Evolutionary conservation across 2,888 invertebrate species (phyloP), one percentile per base, ranked within the genome.

Genomic region (Apamea epomidion): DNA sequence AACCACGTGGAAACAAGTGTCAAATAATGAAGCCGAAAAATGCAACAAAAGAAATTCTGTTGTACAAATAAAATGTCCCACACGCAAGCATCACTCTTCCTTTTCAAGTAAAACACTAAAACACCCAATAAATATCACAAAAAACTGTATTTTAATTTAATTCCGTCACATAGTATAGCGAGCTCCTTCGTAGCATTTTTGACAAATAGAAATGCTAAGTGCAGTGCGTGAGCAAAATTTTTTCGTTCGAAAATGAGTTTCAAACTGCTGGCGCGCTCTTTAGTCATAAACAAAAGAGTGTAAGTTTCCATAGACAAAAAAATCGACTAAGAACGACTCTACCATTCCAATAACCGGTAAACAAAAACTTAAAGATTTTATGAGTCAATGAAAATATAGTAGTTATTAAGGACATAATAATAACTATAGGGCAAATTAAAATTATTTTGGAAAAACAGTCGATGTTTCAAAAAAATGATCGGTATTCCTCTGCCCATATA

Each of bases 1-100:
- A 94, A 96, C 96, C 97, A 97, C 97, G 97, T 97, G 97, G 97
- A 96, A 94, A 95, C 92, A 92, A 94, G 92, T 94, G 97, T 96
- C 97, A 97, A 93, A 93, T 91, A 91, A 86, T 91, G 87, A 86
- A 82, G 88, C 86, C 89, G 85, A 90, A 90, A 88, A 90, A 74
- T 83, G 86, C 87, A 87, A 91, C 86, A 88, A 91, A 89, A 88
- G 87, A 87, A 90, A 88, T 81, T 90, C 82, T 88, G 82, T 79
- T 83, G 85, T 85, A 86, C 82, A 85, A 85, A 87, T 87, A 83
- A 80, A 88, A 74, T 87, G 73, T 82, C 84, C 71, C 82, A 86
- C 82, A 84, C 73, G 89, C 84, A 86, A 91, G 84, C 90, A 92
- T 92, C 86, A 91, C 91, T 92, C 80, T 84, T 91, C 87, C 82